A percentile compares a stretch with the other conserved stretches of the same genome.
phyloP scores from a whole-genome alignment of 2,888 invertebrate genomes.

The Agonopterix heracliana region DNA sequence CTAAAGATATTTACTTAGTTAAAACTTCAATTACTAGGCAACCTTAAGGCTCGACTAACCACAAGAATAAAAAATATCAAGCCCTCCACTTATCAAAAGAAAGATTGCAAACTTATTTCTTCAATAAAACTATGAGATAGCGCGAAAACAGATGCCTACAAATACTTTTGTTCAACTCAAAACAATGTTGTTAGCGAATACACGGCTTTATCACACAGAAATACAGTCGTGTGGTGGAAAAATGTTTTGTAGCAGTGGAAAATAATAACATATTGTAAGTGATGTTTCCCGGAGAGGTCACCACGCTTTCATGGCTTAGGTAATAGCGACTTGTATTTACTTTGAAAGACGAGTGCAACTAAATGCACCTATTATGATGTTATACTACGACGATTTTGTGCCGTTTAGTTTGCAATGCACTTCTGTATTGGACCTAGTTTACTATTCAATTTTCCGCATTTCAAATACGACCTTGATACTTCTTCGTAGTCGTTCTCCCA shows the following conservation, averaged over 20 bases:
- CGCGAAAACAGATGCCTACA: conserved; percentile 2
- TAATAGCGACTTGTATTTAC: conserved; percentile 27
- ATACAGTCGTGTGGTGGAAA: neutral
- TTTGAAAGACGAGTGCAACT: conserved; percentile 23
- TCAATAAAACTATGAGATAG: conserved; percentile 8
- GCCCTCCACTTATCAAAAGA: neutral
- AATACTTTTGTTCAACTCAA: neutral
- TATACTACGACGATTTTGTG: conserved; percentile 6
- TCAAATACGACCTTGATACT: no score
- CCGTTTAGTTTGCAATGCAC: conserved; percentile 1
- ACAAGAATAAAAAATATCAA: neutral
- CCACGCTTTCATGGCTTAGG: conserved; percentile 43
- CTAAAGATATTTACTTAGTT: neutral
- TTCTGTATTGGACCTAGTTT: conserved; percentile 4
- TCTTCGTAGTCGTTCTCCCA: no score
- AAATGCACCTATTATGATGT: conserved; percentile 26
- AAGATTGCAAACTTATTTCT: conserved; percentile 3
- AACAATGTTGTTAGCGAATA: neutral
- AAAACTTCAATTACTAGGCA: neutral
- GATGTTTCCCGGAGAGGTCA: conserved; percentile 25
- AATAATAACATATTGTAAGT: neutral
- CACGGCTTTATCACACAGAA: neutral
- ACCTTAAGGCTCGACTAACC: neutral
- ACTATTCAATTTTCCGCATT: neutral
- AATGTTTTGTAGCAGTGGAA: neutral